Evolutionary conservation across 2,888 invertebrate species (phyloP).

Genomic region (Mesochorus sp.): DNA sequence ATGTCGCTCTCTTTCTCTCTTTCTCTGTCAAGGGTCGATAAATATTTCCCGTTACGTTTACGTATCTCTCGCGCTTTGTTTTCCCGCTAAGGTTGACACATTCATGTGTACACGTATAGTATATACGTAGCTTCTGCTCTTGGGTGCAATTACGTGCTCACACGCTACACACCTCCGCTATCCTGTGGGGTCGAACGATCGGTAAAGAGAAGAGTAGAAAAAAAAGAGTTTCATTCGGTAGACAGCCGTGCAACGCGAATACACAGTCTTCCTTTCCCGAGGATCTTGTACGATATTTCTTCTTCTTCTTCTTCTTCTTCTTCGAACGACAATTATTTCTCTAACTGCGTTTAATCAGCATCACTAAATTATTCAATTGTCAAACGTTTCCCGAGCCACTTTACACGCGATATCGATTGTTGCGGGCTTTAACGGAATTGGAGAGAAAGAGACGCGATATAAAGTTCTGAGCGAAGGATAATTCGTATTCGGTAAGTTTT

Average conservation of each 20-base stretch:
- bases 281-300: not conserved
- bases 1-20: constrained; percentile 17
- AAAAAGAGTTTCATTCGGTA: not conserved
- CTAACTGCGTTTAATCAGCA: not conserved
- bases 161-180: constrained; percentile 20
- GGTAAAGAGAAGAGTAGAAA: not conserved
- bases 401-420: constrained; percentile 51
- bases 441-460: no score
- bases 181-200: constrained; percentile 16
- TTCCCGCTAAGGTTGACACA: constrained; percentile 38
- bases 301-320: not conserved
- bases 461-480: no score
- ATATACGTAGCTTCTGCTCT: constrained; percentile 46
- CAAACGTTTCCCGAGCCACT: constrained; percentile 2
- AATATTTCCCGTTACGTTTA: constrained; percentile 60
- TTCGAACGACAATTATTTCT: constrained; percentile 13
- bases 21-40: constrained; percentile 49
- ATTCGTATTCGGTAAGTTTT: no score
- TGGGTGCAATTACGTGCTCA: constrained; percentile 55
- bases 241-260: not conserved
- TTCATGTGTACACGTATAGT: no score
- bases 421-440: no score
- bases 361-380: constrained; percentile 28
- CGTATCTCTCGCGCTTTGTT: constrained; percentile 34
- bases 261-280: no score